phyloP scores from a whole-genome alignment of 2,113 vertebrate species.

The Zosterops japonicus region DNA sequence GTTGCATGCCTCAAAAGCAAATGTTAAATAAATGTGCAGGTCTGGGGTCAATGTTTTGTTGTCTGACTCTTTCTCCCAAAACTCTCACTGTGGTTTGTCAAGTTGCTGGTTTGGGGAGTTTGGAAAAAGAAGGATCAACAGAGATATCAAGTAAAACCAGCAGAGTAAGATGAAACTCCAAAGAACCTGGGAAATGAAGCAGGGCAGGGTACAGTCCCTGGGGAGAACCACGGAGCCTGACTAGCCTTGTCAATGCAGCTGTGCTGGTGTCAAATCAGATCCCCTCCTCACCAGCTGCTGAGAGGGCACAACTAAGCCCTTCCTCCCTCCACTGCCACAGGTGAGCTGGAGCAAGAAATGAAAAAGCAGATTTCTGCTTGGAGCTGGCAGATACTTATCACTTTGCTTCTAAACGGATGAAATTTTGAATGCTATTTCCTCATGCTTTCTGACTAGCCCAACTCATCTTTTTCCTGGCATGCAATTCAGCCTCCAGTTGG shows the following conservation, averaged over 20 bases:
- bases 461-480: not conserved
- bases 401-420: not conserved
- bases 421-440: not conserved
- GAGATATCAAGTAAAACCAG: not conserved
- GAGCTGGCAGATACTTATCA: not conserved
- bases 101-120: not conserved
- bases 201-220: not conserved
- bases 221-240: fast-evolving
- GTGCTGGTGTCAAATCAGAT: not conserved
- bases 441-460: not conserved
- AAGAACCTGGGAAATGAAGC: not conserved
- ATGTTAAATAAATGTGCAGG: not conserved
- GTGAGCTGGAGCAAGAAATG: not conserved
- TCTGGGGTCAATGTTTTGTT: not conserved
- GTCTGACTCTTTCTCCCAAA: not conserved
- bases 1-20: not conserved
- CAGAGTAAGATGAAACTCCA: not conserved
- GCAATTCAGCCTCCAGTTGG: not conserved
- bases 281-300: fast-evolving
- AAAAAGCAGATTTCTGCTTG: not conserved
- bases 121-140: not conserved
- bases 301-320: not conserved
- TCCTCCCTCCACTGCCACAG: not conserved
- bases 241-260: not conserved
- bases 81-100: not conserved